phyloP scores from a whole-genome alignment of 2,113 vertebrate species.

The Catagonus wagneri region DNA sequence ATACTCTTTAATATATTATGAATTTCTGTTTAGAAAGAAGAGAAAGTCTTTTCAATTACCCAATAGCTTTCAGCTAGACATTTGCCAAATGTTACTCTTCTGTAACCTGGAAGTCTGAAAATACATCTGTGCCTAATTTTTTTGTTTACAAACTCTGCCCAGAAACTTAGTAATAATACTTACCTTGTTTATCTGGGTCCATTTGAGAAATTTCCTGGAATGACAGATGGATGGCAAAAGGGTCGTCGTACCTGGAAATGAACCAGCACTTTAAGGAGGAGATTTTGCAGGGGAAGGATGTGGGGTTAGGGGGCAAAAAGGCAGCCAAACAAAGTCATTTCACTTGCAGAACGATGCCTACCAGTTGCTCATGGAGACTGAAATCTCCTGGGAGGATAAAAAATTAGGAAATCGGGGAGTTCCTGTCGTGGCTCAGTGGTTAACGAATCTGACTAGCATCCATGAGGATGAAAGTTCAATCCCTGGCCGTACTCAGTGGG shows the following conservation, averaged over 20 bases:
- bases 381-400: neutral
- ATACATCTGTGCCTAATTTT: constrained; percentile 3
- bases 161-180: constrained; percentile 56
- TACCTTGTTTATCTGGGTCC: constrained; percentile 84
- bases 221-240: constrained; percentile 69
- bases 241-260: constrained; percentile 67
- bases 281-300: neutral
- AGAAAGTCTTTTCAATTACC: neutral
- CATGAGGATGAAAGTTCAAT: too few species aligned
- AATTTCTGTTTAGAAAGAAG: constrained; percentile 21
- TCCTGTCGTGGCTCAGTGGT: too few species aligned
- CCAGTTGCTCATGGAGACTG: neutral
- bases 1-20: neutral
- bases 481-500: too few species aligned
- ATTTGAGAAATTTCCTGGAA: constrained; percentile 70
- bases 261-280: constrained; percentile 66
- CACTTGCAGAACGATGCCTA: neutral
- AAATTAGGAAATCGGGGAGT: neutral
- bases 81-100: neutral
- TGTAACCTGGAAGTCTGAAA: constrained; percentile 33
- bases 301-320: neutral
- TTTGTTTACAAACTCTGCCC: constrained; percentile 17
- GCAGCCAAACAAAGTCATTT: neutral
- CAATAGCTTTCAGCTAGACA: neutral
- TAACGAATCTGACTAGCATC: too few species aligned